Percentiles rank a stretch among this genome's conserved stretches.
phyloP scores from a whole-genome alignment of 2,113 vertebrate genomes.

The Gymnorhina tibicen region DNA sequence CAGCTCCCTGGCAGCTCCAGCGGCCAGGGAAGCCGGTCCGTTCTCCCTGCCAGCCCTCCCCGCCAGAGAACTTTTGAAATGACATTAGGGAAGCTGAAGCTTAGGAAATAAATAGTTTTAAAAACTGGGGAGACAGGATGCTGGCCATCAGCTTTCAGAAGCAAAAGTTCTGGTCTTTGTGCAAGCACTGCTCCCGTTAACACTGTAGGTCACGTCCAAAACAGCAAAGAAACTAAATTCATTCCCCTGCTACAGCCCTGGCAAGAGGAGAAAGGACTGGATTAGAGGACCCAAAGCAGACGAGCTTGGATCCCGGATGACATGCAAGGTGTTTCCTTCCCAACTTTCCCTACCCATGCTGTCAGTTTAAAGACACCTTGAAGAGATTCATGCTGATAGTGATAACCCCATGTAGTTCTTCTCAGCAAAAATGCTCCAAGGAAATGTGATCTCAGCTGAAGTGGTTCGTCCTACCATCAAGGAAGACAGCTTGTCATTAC shows the following conservation, averaged over 20 bases:
- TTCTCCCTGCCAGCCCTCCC: neutral
- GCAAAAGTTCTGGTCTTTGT: neutral
- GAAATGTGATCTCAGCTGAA: neutral
- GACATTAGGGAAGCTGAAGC: neutral
- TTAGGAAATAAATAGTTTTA: accelerated
- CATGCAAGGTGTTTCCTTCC: neutral
- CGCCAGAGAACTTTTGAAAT: neutral
- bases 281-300: neutral
- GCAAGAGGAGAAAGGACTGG: neutral
- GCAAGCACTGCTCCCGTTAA: neutral
- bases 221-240: neutral
- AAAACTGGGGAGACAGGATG: neutral
- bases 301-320: neutral
- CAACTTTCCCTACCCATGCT: neutral
- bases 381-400: neutral
- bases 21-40: accelerated
- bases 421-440: neutral
- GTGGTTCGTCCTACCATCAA: neutral
- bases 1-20: slow-evolving; percentile 34
- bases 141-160: neutral
- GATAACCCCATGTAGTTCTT: neutral
- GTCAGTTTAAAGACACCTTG: neutral
- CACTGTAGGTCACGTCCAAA: accelerated
- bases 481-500: neutral
- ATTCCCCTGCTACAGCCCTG: neutral